Evolutionary conservation across 1,140 invertebrate species (phyloP).

Genomic region (Eumaeus atala): DNA sequence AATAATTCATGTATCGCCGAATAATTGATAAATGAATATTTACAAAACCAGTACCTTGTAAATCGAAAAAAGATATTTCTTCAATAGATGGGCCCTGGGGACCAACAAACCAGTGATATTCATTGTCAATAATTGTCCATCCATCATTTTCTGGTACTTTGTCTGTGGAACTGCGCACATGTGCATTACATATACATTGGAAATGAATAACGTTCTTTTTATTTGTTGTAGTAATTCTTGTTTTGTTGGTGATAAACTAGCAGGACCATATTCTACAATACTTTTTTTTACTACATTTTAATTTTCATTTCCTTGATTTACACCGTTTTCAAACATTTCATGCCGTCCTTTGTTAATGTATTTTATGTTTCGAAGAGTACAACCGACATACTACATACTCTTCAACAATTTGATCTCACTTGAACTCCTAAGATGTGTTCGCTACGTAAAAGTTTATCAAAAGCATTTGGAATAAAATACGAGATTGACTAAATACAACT

Average conservation of each 20-base stretch:
- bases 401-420: too few relatives aligned
- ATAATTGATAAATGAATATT: conserved; percentile 22
- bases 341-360: conserved; percentile 21
- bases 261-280: conserved; percentile 21
- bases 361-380: too few relatives aligned
- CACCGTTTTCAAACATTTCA: conserved; percentile 18
- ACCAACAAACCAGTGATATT: conserved; percentile 22
- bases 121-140: conserved; percentile 21
- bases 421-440: too few relatives aligned
- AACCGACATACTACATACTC: too few relatives aligned
- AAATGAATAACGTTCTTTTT: conserved; percentile 20
- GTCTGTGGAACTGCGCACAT: conserved; percentile 19
- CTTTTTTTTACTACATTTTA: conserved; percentile 14
- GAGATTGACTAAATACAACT: too few relatives aligned
- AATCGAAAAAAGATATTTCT: conserved; percentile 27
- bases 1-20: conserved; percentile 18
- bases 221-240: conserved; percentile 28
- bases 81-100: conserved; percentile 26
- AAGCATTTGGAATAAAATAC: too few relatives aligned
- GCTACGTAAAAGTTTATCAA: too few relatives aligned
- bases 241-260: conserved; percentile 24
- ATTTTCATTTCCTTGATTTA: conserved; percentile 19
- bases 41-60: too few relatives aligned
- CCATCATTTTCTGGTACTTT: conserved; percentile 20
- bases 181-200: conserved; percentile 25